Evolutionary conservation across 2,797 vertebrate species (phyloP).

Genomic region (Alcedo atthis): DNA sequence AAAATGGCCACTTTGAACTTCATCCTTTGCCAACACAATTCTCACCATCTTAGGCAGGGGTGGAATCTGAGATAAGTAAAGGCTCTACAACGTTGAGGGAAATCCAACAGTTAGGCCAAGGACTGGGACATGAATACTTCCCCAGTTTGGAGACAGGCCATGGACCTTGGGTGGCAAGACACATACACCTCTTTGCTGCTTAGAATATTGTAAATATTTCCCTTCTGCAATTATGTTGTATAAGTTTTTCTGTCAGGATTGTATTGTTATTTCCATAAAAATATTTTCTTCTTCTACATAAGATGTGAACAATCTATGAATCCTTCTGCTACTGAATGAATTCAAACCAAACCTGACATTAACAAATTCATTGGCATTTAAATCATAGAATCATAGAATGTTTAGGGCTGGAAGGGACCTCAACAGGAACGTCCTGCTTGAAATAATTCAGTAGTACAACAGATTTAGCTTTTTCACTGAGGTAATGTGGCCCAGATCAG

Average conservation of each 20-base stretch:
- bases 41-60: neutral
- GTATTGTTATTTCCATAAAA: conserved; percentile 1
- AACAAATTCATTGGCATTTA: neutral
- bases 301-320: neutral
- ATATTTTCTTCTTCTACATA: neutral
- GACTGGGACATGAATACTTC: neutral
- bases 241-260: neutral
- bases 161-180: fast-evolving
- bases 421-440: neutral
- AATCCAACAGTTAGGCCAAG: neutral
- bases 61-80: neutral
- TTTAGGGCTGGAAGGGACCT: too few species aligned
- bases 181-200: neutral
- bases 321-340: neutral
- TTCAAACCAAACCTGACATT: neutral
- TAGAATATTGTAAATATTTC: neutral
- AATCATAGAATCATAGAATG: too few species aligned
- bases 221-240: neutral
- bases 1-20: neutral
- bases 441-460: neutral
- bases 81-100: neutral
- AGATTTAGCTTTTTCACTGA: neutral
- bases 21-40: neutral
- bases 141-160: neutral
- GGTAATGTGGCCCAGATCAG: neutral